Base-by-base conservation (phyloP, 1,140 invertebrate species). In the Cydia fagiglandana region DNA sequence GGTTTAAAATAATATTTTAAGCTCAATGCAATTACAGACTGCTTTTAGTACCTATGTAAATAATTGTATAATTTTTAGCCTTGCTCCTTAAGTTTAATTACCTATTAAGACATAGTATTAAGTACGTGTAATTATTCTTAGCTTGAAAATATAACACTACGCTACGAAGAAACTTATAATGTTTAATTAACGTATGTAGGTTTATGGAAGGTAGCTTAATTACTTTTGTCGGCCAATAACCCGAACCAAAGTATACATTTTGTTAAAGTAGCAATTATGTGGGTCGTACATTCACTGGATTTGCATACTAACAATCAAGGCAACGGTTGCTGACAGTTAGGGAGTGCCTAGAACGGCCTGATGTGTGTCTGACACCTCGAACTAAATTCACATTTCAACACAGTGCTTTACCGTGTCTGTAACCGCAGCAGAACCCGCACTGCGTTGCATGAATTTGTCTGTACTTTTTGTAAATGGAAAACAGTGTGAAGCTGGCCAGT, bases 301-400 rank as follows among this genome's bases (percentile, higher is more conserved):
- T 83, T 82, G 78, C 78, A 83, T 83, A 77, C 78, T 79, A 81
- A 80, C 76, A 78, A 77, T 77, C 73, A 73, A 78, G 80, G 66
- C 66, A 70, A 41, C 73, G 76, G 74, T 75, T 75, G 77, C 76
- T 79, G 80, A 81, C 80, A 80, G 75, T 77, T 73, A 73, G 76
- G 77, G 74, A 77, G 75, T 80, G 56, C 74, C 66, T 70, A 70
- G 30, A 70, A 41, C n/a, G 13, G 66, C 66, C 38, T 70, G 66
- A 38, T 38, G 38, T 34, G 24, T 70, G 30, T 68, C 64, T 38
- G 64, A 68, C 28, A 34, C 15, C n/a, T 61, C 66, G 2, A 38
- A 70, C 34, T 70, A 41, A 34, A 70, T 30, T 41, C 34, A 70
- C 66, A 45, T 17, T 70, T n/a, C 15, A 38, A 70, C 66, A 70